Evolutionary conservation across 2,113 vertebrate genomes (phyloP).

Genomic region (Siniperca knerii): DNA sequence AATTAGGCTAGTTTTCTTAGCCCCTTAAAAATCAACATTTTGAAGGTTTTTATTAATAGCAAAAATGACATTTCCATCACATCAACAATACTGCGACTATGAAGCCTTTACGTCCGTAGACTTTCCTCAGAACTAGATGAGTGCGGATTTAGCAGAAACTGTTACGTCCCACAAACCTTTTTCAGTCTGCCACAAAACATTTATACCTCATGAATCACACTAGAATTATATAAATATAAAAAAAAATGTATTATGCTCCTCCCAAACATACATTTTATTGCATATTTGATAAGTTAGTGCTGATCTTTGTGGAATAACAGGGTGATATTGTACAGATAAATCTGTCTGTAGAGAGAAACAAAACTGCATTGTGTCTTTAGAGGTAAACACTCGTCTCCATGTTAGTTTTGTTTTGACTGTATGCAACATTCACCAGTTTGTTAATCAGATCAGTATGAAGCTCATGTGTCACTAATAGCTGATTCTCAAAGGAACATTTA

Average conservation of each 20-base stretch:
- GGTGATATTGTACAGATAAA: slow-evolving; percentile 58
- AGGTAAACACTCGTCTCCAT: slow-evolving; percentile 2
- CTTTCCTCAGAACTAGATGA: neutral
- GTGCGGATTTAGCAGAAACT: neutral
- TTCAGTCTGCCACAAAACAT: slow-evolving; percentile 28
- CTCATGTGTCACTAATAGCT: neutral
- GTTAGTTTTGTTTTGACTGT: slow-evolving; percentile 18
- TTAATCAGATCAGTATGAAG: neutral
- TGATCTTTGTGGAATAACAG: slow-evolving; percentile 56
- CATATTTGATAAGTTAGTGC: slow-evolving; percentile 21
- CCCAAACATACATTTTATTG: slow-evolving; percentile 11
- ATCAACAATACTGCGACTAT: neutral
- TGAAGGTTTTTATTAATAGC: neutral
- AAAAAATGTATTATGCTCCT: neutral
- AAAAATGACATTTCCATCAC: neutral
- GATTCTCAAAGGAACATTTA: slow-evolving; percentile 12
- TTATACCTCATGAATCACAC: slow-evolving; percentile 38
- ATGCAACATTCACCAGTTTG: neutral
- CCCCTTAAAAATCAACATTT: neutral
- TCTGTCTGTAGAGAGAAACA: slow-evolving; percentile 6
- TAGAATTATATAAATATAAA: neutral
- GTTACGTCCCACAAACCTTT: neutral
- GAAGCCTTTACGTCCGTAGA: neutral
- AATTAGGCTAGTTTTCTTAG: neutral
- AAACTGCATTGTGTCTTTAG: slow-evolving; percentile 17